Conservation (phyloP, 2,113 vertebrate genomes). For the Barnardius zonarius region DNA sequence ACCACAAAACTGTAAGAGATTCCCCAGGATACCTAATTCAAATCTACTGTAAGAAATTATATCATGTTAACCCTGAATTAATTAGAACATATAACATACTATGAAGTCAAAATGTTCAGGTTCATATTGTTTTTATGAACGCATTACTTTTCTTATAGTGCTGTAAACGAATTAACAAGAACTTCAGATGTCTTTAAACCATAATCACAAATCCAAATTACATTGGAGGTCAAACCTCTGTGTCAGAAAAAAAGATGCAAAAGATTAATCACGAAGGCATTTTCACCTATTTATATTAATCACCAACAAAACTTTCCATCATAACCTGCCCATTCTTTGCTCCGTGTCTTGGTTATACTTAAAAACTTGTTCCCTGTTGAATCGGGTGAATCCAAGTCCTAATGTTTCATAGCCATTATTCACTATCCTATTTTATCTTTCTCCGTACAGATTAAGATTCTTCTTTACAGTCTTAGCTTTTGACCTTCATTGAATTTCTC, state of each 20-base stretch:
- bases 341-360: not conserved
- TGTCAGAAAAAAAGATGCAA: not conserved
- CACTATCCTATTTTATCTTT: not conserved
- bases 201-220: not conserved
- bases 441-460: not conserved
- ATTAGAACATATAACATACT: not conserved
- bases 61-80: not conserved
- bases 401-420: not conserved
- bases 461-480: not conserved
- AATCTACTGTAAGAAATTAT: not conserved
- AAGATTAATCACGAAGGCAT: not conserved
- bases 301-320: accelerated
- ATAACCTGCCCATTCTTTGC: not conserved
- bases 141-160: not conserved
- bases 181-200: not conserved
- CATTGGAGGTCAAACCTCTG: not conserved
- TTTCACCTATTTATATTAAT: not conserved
- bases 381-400: not conserved
- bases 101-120: not conserved
- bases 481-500: not conserved
- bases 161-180: not conserved
- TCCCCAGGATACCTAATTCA: not conserved
- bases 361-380: not conserved
- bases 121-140: not conserved
- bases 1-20: not conserved